Conservation (phyloP, 2,888 invertebrate genomes). For the Conistra vaccinii region DNA sequence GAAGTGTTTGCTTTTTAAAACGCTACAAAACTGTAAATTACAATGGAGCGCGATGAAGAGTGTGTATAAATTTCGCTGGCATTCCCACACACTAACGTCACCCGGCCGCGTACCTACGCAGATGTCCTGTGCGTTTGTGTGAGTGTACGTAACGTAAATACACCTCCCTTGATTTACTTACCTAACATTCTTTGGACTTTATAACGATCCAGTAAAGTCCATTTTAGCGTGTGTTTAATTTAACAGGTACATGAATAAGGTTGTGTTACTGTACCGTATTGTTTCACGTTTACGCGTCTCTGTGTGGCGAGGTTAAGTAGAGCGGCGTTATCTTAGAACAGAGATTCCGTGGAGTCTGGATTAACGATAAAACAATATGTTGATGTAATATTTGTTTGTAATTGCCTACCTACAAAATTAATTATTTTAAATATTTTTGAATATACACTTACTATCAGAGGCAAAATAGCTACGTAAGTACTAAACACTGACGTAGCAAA, state of each 20-base stretch:
- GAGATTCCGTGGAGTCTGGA: conserved; percentile 86
- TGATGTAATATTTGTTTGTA: conserved; percentile 57
- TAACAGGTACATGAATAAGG: conserved; percentile 77
- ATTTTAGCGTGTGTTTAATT: conserved; percentile 62
- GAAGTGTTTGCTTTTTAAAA: conserved; percentile 84
- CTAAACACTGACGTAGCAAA: not conserved
- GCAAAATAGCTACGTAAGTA: not conserved
- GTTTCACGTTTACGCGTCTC: conserved; percentile 90
- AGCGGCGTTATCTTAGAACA: conserved; percentile 90
- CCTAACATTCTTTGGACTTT: conserved; percentile 68
- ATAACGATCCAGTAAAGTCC: conserved; percentile 67
- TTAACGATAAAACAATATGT: conserved; percentile 77
- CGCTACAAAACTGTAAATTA: conserved; percentile 88
- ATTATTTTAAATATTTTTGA: conserved; percentile 9
- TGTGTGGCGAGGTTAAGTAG: conserved; percentile 91
- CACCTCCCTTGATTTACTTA: conserved; percentile 69
- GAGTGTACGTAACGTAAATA: conserved; percentile 81
- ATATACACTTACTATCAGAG: not conserved
- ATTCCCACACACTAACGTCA: conserved; percentile 85
- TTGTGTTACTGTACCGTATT: conserved; percentile 89
- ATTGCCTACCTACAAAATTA: conserved; percentile 26
- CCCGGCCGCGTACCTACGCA: conserved; percentile 74
- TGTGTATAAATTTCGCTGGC: conserved; percentile 89
- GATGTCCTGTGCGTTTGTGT: conserved; percentile 77
- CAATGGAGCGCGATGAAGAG: conserved; percentile 84